A percentile compares a stretch with the other conserved stretches of the same genome.
Conservation (phyloP, 2,113 vertebrate species). For the Heterotilapia buettikoferi region DNA sequence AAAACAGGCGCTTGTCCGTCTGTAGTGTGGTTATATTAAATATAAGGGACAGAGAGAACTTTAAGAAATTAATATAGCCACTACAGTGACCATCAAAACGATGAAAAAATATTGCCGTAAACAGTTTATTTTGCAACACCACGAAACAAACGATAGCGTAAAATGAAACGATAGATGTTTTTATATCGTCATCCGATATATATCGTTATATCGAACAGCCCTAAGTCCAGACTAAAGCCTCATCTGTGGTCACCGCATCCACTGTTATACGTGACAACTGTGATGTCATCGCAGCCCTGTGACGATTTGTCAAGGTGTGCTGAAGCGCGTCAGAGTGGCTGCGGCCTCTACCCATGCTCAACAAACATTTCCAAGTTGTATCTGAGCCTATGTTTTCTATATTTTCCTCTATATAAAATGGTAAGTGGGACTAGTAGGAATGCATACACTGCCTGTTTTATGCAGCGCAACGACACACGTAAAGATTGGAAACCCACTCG, state of each 20-base stretch:
- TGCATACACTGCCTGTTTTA: neutral
- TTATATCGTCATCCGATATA: neutral
- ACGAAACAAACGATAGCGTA: neutral
- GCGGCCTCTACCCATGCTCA: neutral
- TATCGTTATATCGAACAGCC: neutral
- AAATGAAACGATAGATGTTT: neutral
- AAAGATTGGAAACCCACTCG: neutral
- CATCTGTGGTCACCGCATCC: neutral
- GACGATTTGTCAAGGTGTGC: neutral
- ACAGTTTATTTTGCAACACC: rapidly evolving
- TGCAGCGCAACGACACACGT: neutral
- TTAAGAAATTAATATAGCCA: neutral
- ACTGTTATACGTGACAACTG: neutral
- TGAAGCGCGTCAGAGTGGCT: rapidly evolving
- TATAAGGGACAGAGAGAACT: neutral
- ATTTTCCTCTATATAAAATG: neutral
- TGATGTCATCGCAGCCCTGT: neutral
- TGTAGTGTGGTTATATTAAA: rapidly evolving
- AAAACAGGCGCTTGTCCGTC: rapidly evolving
- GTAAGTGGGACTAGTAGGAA: neutral
- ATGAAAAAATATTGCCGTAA: neutral
- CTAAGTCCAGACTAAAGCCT: neutral
- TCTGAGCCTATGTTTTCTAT: neutral
- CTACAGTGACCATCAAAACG: rapidly evolving
- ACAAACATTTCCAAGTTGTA: neutral